A percentile compares a stretch with the other conserved stretches of the same genome.
Conservation (phyloP, 2,113 vertebrate genomes). For the Ramphastos sulfuratus region DNA sequence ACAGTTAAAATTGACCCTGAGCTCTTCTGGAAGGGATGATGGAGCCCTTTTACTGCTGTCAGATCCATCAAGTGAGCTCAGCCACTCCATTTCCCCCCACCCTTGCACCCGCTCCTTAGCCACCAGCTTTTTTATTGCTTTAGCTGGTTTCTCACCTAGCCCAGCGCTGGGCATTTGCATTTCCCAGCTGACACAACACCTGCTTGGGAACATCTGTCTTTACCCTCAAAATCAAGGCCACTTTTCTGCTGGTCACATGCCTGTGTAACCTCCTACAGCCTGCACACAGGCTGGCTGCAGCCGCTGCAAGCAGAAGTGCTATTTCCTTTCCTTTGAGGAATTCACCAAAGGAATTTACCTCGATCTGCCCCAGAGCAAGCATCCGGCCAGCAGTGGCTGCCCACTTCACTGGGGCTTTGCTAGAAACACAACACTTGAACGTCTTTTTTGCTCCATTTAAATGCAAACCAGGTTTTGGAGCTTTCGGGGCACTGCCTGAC, state of each 20-base stretch:
- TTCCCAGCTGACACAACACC: neutral
- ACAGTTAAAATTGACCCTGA: neutral
- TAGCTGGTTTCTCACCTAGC: neutral
- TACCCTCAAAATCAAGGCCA: neutral
- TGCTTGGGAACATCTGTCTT: neutral
- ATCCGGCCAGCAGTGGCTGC: neutral
- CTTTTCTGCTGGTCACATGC: neutral
- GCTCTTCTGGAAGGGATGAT: neutral
- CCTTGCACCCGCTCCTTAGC: neutral
- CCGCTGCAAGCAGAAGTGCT: neutral
- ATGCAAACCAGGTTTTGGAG: neutral
- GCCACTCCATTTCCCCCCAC: neutral
- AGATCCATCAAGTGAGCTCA: accelerated
- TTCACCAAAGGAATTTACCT: neutral
- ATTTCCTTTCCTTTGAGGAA: neutral
- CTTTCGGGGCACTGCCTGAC: neutral
- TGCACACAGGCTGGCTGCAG: neutral
- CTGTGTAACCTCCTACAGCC: neutral
- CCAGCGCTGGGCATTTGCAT: neutral
- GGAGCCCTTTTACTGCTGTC: neutral
- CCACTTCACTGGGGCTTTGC: neutral
- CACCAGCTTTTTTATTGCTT: accelerated
- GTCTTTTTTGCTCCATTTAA: neutral
- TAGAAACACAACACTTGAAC: neutral
- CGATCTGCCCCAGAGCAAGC: neutral